A percentile compares a stretch with the other conserved stretches of the same genome.
Evolutionary conservation across 2,113 vertebrate species (phyloP).

Genomic region (Plotosus lineatus): DNA sequence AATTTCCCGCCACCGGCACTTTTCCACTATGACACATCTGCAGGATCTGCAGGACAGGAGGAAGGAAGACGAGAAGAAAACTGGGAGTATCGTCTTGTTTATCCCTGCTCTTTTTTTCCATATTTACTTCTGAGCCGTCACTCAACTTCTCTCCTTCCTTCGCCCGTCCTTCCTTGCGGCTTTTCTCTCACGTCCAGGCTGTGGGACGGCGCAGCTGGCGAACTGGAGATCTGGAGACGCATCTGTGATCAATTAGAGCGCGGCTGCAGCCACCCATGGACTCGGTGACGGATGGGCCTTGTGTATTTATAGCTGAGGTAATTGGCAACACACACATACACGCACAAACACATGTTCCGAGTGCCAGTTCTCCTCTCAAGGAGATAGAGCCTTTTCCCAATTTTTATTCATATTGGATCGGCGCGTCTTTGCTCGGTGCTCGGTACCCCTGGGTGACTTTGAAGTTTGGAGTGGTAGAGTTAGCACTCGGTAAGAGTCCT

Average conservation of each 20-base stretch:
- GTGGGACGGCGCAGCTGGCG: conserved; percentile 76
- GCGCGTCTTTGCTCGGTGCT: conserved; percentile 24
- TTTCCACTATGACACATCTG: conserved; percentile 29
- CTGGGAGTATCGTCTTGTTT: conserved; percentile 75
- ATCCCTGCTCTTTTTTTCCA: conserved; percentile 67
- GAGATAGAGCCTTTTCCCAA: conserved; percentile 34
- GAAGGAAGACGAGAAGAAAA: conserved; percentile 62
- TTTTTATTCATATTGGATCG: conserved; percentile 47
- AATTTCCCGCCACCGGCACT: conserved; percentile 32
- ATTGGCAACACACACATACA: conserved; percentile 94
- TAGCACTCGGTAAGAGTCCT: too few species aligned
- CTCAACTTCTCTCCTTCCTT: conserved; percentile 74
- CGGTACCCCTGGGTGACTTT: conserved; percentile 41
- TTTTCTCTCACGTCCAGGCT: conserved; percentile 81
- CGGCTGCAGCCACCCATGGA: conserved; percentile 95
- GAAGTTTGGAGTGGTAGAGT: conserved; percentile 3
- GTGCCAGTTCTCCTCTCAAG: conserved; percentile 36
- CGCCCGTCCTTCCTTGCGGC: conserved; percentile 63
- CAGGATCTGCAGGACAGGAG: conserved; percentile 47
- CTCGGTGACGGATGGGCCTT: conserved; percentile 95
- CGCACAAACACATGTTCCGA: conserved; percentile 56
- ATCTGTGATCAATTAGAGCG: conserved; percentile 99
- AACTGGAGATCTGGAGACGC: conserved; percentile 74
- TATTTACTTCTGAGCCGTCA: conserved; percentile 85
- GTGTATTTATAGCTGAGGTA: conserved; percentile 95